These are phyloP conservation scores for Megaceryle maxima DNA, from an alignment of 2,113 vertebrate species.

Conservation along the genomic window DNA sequence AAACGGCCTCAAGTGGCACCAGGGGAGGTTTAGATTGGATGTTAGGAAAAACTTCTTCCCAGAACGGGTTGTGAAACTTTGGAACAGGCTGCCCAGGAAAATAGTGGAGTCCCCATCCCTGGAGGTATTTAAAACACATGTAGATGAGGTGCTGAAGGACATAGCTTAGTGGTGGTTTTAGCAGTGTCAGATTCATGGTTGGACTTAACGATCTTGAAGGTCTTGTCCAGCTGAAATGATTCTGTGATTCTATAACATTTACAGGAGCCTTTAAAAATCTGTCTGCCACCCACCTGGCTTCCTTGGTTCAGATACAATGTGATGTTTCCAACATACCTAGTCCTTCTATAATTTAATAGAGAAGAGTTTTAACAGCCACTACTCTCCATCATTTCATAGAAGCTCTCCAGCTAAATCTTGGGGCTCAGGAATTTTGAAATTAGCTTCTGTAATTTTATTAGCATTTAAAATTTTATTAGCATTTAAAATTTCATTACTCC, in stretches of 20 bases:
- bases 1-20: too few relatives aligned
- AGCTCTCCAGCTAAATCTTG: not conserved
- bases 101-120: too few relatives aligned
- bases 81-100: too few relatives aligned
- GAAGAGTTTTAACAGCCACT: not conserved
- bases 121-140: too few relatives aligned
- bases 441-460: not conserved
- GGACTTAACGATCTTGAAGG: too few relatives aligned
- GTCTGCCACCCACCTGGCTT: not conserved
- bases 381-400: not conserved
- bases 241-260: not conserved
- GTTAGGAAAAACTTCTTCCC: too few relatives aligned
- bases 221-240: too few relatives aligned
- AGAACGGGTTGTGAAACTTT: too few relatives aligned
- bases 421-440: not conserved
- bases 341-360: not conserved
- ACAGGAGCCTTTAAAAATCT: not conserved
- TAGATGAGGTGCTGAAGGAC: too few relatives aligned
- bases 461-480: not conserved
- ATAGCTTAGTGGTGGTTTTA: too few relatives aligned
- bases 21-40: too few relatives aligned
- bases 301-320: not conserved
- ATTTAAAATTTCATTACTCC: not conserved
- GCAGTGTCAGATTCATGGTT: too few relatives aligned
- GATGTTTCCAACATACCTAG: not conserved